Evolutionary conservation across 2,888 invertebrate genomes (phyloP), one percentile per base, ranked within the genome.

Genomic region (Smittia aterrima): DNA sequence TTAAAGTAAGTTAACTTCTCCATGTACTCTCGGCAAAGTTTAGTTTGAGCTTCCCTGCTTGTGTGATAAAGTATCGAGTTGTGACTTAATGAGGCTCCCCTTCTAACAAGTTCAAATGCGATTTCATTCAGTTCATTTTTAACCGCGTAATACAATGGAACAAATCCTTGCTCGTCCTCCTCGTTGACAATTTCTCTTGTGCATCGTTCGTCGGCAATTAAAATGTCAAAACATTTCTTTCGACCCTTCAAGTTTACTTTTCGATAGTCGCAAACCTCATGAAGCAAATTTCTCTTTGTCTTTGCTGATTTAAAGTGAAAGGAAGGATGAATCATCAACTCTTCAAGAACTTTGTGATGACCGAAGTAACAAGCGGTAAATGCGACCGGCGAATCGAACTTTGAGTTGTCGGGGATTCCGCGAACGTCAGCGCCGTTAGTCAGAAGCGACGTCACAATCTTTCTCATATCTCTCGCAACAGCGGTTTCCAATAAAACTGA

Each of bases 41-140:
- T n/a, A n/a, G n/a, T n/a, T n/a, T n/a, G n/a, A n/a, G n/a, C n/a
- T n/a, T n/a, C n/a, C n/a, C n/a, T n/a, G n/a, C n/a, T n/a, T n/a
- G n/a, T 18, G 20, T 20, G 11, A 0, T 1, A 2, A 2, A 38
- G 13, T 1, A 40, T 38, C 1, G 18, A 38, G 7, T 38, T 18
- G 22, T 67, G 64, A 6, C 64, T 18, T 2, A 67, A n/a, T 6
- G 20, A 67, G 3, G 66, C 66, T 2, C 66, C 66, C 7, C 66
- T 13, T 41, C 32, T 16, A 1, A 67, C 1, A 0, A 67, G 20
- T 1, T 38, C 38, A 9, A 27, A 16, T 18, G 40, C 18, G 18
- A 67, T 67, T 18, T 67, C 40, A 7, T 41, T 18, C 9, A 38
- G 16, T 18, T 24, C 66, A 40, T 40, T 40, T 18, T 67, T n/a